phyloP scores from a whole-genome alignment of 2,797 vertebrate species.

The Syngnathus rostellatus region DNA sequence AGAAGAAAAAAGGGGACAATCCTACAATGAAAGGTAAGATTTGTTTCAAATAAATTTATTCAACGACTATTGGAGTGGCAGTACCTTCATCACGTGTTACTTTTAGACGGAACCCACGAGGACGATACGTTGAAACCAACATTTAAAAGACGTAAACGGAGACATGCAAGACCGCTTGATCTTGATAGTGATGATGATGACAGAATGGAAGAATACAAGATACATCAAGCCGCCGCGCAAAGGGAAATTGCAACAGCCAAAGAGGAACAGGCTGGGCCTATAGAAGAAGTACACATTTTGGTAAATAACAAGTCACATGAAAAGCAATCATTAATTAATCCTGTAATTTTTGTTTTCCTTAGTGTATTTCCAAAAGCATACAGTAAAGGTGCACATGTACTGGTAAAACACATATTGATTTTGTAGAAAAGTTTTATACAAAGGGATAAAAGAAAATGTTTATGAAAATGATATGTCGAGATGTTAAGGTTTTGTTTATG shows the following conservation, averaged over 20 bases:
- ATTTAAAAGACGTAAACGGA: constrained; percentile 71
- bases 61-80: neutral
- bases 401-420: neutral
- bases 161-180: constrained; percentile 79
- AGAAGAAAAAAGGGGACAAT: constrained; percentile 78
- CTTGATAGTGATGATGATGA: constrained; percentile 86
- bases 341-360: neutral
- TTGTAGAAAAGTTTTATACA: neutral
- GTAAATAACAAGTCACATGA: constrained; percentile 23
- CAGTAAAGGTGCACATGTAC: neutral
- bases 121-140: constrained; percentile 52
- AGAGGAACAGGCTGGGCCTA: constrained; percentile 54
- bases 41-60: neutral
- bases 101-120: constrained; percentile 60
- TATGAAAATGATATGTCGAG: too few species aligned
- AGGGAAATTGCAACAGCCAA: constrained; percentile 47
- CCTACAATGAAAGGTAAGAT: constrained; percentile 65
- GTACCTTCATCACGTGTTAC: neutral
- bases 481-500: neutral
- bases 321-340: neutral
- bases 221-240: constrained; percentile 46
- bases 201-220: constrained; percentile 69
- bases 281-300: constrained; percentile 28
- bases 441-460: neutral
- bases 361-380: neutral